Conservation (phyloP, 2,797 vertebrate genomes). For the Pipistrellus kuhlii region DNA sequence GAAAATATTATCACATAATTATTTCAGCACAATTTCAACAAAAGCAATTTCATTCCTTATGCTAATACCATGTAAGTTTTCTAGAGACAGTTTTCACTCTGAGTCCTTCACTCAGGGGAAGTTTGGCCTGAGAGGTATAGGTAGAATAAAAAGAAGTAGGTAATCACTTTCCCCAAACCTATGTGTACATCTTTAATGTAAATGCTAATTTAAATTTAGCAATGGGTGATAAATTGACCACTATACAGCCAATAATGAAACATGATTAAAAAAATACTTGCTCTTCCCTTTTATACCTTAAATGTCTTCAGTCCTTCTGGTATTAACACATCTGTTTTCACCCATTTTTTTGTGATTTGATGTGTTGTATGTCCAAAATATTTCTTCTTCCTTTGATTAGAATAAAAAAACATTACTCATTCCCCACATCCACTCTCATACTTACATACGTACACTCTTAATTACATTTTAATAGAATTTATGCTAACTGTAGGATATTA, state of each 20-base stretch:
- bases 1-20: neutral
- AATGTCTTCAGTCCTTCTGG: conserved; percentile 75
- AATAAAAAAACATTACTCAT: conserved; percentile 25
- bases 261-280: neutral
- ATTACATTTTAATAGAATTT: neutral
- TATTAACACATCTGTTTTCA: conserved; percentile 81
- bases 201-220: conserved; percentile 54
- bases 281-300: conserved; percentile 85
- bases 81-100: neutral
- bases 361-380: conserved; percentile 81
- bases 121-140: neutral
- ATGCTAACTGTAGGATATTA: neutral
- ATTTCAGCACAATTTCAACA: neutral
- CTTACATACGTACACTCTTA: neutral
- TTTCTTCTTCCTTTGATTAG: conserved; percentile 82
- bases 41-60: too few species aligned
- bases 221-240: neutral
- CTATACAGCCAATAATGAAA: conserved; percentile 30
- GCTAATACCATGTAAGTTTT: neutral
- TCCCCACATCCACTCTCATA: neutral
- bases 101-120: neutral
- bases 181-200: neutral
- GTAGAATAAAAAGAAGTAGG: neutral
- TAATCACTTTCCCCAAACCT: neutral
- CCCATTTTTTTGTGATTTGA: conserved; percentile 81